A percentile compares a stretch with the other conserved stretches of the same genome.
These are phyloP conservation scores for Caenorhabditis sp. DNA, from an alignment of 2,888 invertebrate genomes.

Conservation along the genomic window DNA sequence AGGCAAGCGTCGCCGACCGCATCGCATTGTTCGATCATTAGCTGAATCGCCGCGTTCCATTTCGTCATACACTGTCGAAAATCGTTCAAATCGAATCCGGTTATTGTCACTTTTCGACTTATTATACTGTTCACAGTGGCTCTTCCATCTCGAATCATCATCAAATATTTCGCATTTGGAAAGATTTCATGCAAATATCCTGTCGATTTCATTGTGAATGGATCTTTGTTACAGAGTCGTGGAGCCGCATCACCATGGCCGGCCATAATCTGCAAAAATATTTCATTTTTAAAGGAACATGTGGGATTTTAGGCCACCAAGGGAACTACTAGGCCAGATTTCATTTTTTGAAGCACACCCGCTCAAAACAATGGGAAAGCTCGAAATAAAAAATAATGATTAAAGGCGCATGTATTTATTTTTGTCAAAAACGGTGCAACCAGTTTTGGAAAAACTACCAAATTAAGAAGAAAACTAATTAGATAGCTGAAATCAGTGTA, in stretches of 20 bases:
- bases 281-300: not conserved
- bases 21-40: conserved; percentile 91
- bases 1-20: conserved; percentile 61
- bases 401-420: too few relatives aligned
- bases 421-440: too few relatives aligned
- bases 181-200: conserved; percentile 91
- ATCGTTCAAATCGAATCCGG: conserved; percentile 91
- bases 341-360: too few relatives aligned
- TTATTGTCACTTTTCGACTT: conserved; percentile 84
- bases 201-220: conserved; percentile 94
- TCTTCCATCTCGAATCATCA: conserved; percentile 86
- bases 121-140: conserved; percentile 99
- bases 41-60: conserved; percentile 83
- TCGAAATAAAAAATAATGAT: too few relatives aligned
- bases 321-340: too few relatives aligned
- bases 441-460: too few relatives aligned
- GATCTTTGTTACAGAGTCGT: conserved; percentile 97
- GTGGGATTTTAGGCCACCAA: not conserved
- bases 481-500: too few relatives aligned
- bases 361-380: too few relatives aligned
- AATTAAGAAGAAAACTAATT: too few relatives aligned
- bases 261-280: conserved; percentile 77
- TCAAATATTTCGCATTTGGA: conserved; percentile 95
- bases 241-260: conserved; percentile 90
- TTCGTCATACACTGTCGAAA: conserved; percentile 90